These are phyloP conservation scores for Campylorhamphus procurvoides DNA, from an alignment of 2,113 vertebrate genomes.

Conservation along the genomic window DNA sequence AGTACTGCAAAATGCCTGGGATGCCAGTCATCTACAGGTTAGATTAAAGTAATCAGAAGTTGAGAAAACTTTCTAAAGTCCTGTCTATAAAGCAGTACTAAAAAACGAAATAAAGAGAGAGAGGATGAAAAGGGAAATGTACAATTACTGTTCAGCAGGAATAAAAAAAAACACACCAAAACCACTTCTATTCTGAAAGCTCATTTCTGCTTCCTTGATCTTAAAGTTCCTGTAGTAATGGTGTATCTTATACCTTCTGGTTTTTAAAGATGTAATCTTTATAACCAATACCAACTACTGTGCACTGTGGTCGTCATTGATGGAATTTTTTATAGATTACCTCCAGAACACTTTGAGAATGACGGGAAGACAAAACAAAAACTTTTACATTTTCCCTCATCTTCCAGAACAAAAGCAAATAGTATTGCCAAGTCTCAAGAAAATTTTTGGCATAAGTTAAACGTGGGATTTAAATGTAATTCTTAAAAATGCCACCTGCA, in stretches of 20 bases:
- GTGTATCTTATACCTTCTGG: not conserved
- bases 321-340: conserved; percentile 45
- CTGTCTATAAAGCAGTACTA: not conserved
- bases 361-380: not conserved
- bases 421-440: not conserved
- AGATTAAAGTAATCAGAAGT: conserved; percentile 44
- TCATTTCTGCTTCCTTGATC: conserved; percentile 36
- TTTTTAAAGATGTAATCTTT: conserved; percentile 56
- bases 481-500: not conserved
- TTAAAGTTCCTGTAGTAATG: not conserved
- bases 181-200: not conserved
- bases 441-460: not conserved
- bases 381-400: not conserved
- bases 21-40: not conserved
- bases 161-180: not conserved
- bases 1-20: not conserved
- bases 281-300: conserved; percentile 42
- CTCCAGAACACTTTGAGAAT: not conserved
- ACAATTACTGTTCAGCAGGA: not conserved
- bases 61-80: conserved; percentile 25
- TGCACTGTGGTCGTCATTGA: conserved; percentile 28
- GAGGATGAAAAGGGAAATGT: not conserved
- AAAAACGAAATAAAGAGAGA: not conserved
- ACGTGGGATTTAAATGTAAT: conserved; percentile 19
- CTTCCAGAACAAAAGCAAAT: not conserved